phyloP scores from a whole-genome alignment of 2,888 invertebrate species.

The Ischnus inquisitorius region DNA sequence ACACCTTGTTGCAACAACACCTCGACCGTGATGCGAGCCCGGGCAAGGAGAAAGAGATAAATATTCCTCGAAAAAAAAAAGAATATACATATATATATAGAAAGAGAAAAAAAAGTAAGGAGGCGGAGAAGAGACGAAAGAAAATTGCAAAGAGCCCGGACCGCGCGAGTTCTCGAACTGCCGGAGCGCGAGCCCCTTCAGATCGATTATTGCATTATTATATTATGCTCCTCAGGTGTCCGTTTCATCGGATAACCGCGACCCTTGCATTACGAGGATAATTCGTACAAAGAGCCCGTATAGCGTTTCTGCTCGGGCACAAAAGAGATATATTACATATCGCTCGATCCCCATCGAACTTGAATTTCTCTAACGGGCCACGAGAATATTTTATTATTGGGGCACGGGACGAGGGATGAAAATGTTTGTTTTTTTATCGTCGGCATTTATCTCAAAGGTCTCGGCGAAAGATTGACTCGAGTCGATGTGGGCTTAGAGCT shows the following conservation, averaged over 20 bases:
- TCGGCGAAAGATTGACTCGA: conserved; percentile 2
- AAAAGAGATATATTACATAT: not conserved
- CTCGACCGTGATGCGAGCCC: conserved; percentile 75
- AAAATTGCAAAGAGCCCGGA: conserved; percentile 41
- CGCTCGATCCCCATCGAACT: conserved; percentile 18
- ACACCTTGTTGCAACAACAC: conserved; percentile 85
- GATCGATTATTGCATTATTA: conserved; percentile 70
- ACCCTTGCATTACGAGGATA: conserved; percentile 64
- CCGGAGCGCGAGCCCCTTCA: conserved; percentile 26
- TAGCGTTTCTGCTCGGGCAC: conserved; percentile 31
- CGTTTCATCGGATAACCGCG: conserved; percentile 70
- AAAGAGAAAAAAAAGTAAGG: conserved; percentile 31
- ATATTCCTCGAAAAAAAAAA: conserved; percentile 37
- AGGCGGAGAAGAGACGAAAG: conserved; percentile 43
- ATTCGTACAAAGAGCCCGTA: conserved; percentile 57
- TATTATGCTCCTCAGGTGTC: conserved; percentile 64
- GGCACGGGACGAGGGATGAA: conserved; percentile 2
- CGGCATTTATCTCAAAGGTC: conserved; percentile 15
- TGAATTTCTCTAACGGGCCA: conserved; percentile 37
- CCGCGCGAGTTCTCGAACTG: conserved; percentile 28
- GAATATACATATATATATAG: conserved; percentile 32
- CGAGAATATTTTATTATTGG: conserved; percentile 9
- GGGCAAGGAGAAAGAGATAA: conserved; percentile 48
- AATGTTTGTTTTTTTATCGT: conserved; percentile 1
- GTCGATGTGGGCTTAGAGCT: conserved; percentile 22